Base-by-base conservation (phyloP, 2,113 vertebrate species). In the Colistium nudipinnis region DNA sequence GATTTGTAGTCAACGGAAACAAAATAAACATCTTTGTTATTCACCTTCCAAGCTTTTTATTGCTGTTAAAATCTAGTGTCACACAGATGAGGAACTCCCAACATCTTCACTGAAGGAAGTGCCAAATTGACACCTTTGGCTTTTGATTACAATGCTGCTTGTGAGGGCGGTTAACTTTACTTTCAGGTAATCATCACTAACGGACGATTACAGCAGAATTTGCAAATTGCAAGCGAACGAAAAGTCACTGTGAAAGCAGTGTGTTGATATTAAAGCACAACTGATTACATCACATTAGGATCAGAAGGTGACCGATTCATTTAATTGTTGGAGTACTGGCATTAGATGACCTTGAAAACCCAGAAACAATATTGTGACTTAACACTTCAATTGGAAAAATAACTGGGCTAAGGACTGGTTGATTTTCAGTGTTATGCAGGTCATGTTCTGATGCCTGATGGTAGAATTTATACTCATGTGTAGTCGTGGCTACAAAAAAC, bases 1-100 rank as follows among this genome's bases (percentile, higher is more conserved):
- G n/a, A 56, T 76, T 59, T 70, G 57, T 51, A 11, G 19, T 30
- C 0, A 31, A 11, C 60, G 6, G 1, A 62, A 81, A 20, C 48
- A 0, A 28, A 83, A 81, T 86, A 86, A 88, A 89, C 27, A 35
- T 28, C 35, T 74, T 56, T 27, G 30, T 45, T 62, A 73, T 61
- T 9, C 10, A 65, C 28, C 0, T 30, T 17, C 2, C 19, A 7
- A n/a, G 24, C 49, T 0, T 7, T 65, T 53, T 16, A 33, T 77
- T 78, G 11, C 22, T 62, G n/a, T 56, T 54, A 8, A 0, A 0
- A 47, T 30, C 20, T 38, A 12, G 70, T 64, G 8, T 63, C 20
- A 19, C 35, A 60, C 36, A 48, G 3, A 56, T 38, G 8, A 51
- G 38, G 62, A 56, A 47, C 19, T 47, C 6, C 0, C 30, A 0